phyloP scores from a whole-genome alignment of 1,140 invertebrate species.

The Leucophenga varia region DNA sequence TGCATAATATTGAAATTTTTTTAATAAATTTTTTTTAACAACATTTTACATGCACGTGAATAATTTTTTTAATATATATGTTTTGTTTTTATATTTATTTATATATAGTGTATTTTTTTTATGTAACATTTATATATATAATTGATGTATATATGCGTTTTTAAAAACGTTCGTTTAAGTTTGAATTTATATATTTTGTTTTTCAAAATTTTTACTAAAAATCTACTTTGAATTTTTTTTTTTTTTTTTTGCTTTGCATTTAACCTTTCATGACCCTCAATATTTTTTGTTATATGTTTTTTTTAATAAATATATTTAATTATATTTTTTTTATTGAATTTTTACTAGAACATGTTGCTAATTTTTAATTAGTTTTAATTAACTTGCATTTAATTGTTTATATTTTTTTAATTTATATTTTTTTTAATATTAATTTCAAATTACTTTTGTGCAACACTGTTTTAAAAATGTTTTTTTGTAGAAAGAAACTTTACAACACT shows the following conservation, averaged over 20 bases:
- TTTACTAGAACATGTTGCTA: conserved; percentile 9
- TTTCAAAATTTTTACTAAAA: conserved; percentile 20
- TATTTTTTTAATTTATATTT: conserved; percentile 36
- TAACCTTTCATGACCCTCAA: conserved; percentile 40
- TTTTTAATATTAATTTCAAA: no score
- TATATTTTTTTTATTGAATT: conserved; percentile 9
- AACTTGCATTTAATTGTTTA: conserved; percentile 32
- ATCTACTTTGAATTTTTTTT: no score
- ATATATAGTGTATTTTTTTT: conserved; percentile 12
- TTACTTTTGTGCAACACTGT: no score
- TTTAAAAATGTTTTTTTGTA: no score
- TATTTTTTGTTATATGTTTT: conserved; percentile 26
- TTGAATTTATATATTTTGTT: conserved; percentile 20
- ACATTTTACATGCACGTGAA: no score
- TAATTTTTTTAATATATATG: conserved; percentile 23
- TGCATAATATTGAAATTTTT: neutral
- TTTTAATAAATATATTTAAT: conserved; percentile 7
- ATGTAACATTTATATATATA: conserved; percentile 40
- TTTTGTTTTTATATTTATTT: conserved; percentile 4
- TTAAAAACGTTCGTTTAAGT: conserved; percentile 29
- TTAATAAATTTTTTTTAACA: no score
- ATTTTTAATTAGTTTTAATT: conserved; percentile 27
- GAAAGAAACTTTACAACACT: no score
- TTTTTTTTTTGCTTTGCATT: conserved; percentile 10
- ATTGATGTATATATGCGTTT: conserved; percentile 18